These are phyloP conservation scores for Gavia stellata DNA, from an alignment of 2,113 vertebrate genomes.

Conservation along the genomic window DNA sequence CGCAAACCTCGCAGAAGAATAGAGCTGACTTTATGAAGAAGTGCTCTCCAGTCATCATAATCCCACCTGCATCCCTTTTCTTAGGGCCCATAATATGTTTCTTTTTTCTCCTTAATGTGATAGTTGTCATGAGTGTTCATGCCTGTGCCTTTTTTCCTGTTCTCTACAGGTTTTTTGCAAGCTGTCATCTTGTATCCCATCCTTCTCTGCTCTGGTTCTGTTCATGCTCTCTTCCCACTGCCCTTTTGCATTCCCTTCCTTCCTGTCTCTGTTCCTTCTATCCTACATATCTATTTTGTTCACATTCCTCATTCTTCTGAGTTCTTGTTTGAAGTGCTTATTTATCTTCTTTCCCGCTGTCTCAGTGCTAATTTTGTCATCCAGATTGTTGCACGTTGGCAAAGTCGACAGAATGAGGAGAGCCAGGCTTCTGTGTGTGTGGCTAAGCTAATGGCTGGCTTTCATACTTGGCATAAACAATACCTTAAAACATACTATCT, in stretches of 20 bases:
- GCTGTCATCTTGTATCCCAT: not conserved
- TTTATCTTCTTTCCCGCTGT: not conserved
- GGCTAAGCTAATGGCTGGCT: not conserved
- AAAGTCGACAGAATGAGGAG: not conserved
- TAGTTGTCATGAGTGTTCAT: not conserved
- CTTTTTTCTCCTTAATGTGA: not conserved
- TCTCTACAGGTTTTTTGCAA: not conserved
- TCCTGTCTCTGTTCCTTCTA: not conserved
- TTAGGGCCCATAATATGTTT: not conserved
- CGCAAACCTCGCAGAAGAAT: not conserved
- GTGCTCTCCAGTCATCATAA: not conserved
- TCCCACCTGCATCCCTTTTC: not conserved
- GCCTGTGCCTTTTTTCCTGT: not conserved
- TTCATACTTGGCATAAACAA: not conserved
- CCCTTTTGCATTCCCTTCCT: not conserved
- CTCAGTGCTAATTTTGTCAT: not conserved
- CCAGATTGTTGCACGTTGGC: not conserved
- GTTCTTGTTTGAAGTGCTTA: not conserved
- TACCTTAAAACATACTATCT: not conserved
- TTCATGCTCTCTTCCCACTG: not conserved
- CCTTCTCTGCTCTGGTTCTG: not conserved
- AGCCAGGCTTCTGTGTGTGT: not conserved
- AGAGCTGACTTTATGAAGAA: not conserved
- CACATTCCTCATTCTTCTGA: not conserved
- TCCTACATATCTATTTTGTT: not conserved